These are phyloP conservation scores for Auanema freiburgensis DNA, from an alignment of 2,888 invertebrate species.

Conservation along the genomic window DNA sequence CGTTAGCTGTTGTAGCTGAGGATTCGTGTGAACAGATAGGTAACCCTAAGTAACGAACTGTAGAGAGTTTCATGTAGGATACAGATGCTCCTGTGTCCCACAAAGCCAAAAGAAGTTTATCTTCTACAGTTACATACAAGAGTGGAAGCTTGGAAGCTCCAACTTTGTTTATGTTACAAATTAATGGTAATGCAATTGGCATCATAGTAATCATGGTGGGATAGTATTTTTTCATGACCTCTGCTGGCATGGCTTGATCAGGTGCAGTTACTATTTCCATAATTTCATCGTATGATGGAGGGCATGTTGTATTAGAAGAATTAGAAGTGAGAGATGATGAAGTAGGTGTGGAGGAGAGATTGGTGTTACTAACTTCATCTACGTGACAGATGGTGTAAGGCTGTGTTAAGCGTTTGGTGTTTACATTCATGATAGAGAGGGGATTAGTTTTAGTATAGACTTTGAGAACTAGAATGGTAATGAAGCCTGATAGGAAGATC, in stretches of 20 bases:
- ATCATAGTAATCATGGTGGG: background rate
- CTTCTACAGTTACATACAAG: background rate
- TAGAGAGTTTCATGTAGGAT: background rate
- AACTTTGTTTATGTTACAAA: background rate
- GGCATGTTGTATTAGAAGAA: no score
- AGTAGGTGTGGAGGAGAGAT: no score
- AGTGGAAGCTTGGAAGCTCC: background rate
- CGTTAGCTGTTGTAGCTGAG: background rate
- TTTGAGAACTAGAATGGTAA: no score
- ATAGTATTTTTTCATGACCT: background rate
- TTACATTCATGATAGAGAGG: no score
- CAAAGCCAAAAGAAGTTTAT: background rate
- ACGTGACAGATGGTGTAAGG: no score
- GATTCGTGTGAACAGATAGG: no score
- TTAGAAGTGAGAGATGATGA: no score
- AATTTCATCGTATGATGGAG: background rate
- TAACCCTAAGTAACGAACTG: background rate
- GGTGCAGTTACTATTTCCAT: background rate
- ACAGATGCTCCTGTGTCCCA: background rate
- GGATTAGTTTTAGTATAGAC: no score
- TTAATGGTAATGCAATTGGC: background rate
- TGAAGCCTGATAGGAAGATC: no score
- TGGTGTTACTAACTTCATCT: no score
- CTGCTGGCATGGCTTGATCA: background rate
- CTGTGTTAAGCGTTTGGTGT: no score